Evolutionary conservation across 2,113 vertebrate genomes (phyloP).

Genomic region (Daphoenositta chrysoptera): DNA sequence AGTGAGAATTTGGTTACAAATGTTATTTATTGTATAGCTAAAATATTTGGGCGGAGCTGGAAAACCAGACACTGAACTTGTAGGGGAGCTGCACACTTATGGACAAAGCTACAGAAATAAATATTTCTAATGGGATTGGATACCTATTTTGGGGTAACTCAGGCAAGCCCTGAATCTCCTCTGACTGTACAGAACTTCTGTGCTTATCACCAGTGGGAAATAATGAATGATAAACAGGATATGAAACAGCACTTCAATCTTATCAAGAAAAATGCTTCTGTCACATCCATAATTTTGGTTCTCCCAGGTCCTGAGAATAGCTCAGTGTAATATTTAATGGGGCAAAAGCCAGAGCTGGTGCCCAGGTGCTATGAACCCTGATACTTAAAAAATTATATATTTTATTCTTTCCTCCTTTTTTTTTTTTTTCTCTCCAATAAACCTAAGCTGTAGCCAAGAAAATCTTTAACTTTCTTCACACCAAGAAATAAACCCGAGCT

Average conservation of each 20-base stretch:
- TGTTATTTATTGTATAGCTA: neutral
- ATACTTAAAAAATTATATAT: neutral
- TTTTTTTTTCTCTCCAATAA: accelerated
- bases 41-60: neutral
- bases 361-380: neutral
- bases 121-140: neutral
- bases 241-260: neutral
- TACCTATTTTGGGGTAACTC: neutral
- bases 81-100: neutral
- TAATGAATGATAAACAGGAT: neutral
- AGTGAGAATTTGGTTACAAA: neutral
- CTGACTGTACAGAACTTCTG: neutral
- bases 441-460: neutral
- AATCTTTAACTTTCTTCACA: neutral
- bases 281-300: neutral
- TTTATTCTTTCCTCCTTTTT: accelerated
- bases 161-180: neutral
- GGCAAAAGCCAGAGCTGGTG: neutral
- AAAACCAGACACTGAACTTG: neutral
- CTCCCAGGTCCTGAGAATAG: neutral
- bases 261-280: neutral
- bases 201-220: neutral
- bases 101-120: neutral
- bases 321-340: neutral
- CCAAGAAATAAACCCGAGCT: neutral